Percentiles rank a stretch among this genome's conserved stretches.
Conservation (phyloP, 2,797 vertebrate species). For the Hippopotamyrus pictus region DNA sequence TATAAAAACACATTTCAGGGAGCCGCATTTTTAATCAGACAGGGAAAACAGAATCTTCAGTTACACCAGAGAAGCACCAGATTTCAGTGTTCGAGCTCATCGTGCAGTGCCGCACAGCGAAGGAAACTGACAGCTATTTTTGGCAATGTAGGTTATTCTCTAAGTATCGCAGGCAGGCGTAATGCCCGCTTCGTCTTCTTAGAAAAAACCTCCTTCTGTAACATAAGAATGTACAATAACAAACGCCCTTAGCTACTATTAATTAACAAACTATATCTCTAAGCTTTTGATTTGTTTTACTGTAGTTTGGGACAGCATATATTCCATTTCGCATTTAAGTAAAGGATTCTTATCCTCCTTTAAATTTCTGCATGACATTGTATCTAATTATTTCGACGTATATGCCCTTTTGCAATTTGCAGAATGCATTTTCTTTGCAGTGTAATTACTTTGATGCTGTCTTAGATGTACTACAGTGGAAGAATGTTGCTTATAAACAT, state of each 20-base stretch:
- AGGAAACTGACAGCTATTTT: conserved; percentile 10
- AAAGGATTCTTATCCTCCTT: neutral
- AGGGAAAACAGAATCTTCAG: neutral
- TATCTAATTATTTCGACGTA: neutral
- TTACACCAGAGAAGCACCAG: neutral
- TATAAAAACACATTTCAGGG: neutral
- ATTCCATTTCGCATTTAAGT: neutral
- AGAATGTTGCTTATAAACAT: neutral
- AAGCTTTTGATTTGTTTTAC: neutral
- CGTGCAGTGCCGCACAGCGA: neutral
- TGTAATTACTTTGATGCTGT: neutral
- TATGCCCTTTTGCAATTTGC: neutral
- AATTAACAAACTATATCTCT: neutral
- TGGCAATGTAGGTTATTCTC: conserved; percentile 6
- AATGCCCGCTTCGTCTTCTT: neutral
- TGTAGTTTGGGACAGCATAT: neutral
- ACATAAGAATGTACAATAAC: neutral
- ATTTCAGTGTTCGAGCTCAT: neutral
- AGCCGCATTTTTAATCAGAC: neutral
- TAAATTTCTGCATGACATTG: neutral
- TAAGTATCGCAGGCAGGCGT: neutral
- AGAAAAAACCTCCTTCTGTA: neutral
- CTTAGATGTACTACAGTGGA: neutral
- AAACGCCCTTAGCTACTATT: neutral
- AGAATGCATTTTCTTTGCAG: neutral